phyloP scores from a whole-genome alignment of 1,140 invertebrate genomes.

The Pogonognathellus flavescens region DNA sequence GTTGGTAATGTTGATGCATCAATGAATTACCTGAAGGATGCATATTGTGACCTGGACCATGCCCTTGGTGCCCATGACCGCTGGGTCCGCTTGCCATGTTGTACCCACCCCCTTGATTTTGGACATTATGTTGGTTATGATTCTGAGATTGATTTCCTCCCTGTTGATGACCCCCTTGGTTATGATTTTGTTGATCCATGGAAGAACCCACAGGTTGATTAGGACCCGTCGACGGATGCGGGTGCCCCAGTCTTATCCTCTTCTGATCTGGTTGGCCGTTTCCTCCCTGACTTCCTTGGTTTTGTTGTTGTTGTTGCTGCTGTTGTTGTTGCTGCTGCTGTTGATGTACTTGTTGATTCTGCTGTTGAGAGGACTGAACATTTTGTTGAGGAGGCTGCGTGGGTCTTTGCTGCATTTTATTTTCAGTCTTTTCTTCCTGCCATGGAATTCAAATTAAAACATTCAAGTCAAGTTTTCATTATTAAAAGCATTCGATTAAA shows the following conservation, averaged over 20 bases:
- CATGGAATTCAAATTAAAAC: not conserved
- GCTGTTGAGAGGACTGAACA: slow-evolving; percentile 44
- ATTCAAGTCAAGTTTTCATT: not conserved
- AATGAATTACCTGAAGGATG: slow-evolving; percentile 71
- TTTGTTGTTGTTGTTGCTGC: slow-evolving; percentile 58
- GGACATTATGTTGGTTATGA: slow-evolving; percentile 30
- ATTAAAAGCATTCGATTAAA: not conserved
- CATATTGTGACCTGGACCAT: slow-evolving; percentile 66
- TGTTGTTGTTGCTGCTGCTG: slow-evolving; percentile 55
- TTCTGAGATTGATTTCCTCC: slow-evolving; percentile 38
- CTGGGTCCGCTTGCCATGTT: slow-evolving; percentile 68
- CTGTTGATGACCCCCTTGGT: slow-evolving; percentile 71
- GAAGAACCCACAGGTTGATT: slow-evolving; percentile 68
- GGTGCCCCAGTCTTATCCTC: slow-evolving; percentile 59
- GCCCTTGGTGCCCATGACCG: slow-evolving; percentile 51
- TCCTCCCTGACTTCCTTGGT: slow-evolving; percentile 1
- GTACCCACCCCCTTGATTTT: slow-evolving; percentile 33
- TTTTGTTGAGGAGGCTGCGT: slow-evolving; percentile 49
- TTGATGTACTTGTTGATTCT: slow-evolving; percentile 61
- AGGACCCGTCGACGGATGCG: slow-evolving; percentile 38
- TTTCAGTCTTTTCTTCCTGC: slow-evolving; percentile 64
- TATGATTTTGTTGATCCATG: slow-evolving; percentile 71
- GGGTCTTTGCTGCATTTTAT: slow-evolving; percentile 62
- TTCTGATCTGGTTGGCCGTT: slow-evolving; percentile 50
- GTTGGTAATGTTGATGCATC: slow-evolving; percentile 72